These are phyloP conservation scores for Peromyscus californicus DNA, from an alignment of 2,113 vertebrate species.

Conservation along the genomic window DNA sequence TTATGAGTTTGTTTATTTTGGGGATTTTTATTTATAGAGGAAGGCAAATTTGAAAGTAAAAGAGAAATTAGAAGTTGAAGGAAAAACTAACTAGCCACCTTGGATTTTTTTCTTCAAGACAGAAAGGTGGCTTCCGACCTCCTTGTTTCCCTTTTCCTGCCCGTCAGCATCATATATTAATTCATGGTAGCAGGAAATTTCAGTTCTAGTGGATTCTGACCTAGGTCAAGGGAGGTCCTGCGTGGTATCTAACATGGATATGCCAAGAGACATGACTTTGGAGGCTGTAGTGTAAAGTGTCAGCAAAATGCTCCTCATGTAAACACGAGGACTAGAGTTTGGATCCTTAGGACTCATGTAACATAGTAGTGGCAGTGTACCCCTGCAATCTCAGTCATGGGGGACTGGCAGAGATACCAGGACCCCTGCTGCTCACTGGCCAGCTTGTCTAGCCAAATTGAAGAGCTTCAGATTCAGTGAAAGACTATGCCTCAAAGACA, in stretches of 20 bases:
- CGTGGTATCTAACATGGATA: background rate
- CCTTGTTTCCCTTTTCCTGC: background rate
- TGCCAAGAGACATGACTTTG: background rate
- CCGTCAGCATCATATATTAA: background rate
- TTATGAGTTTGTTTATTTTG: background rate
- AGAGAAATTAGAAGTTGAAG: constrained; percentile 3
- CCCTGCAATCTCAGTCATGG: background rate
- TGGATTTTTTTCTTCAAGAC: background rate
- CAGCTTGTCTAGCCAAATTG: background rate
- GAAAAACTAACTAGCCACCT: background rate
- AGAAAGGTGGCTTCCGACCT: background rate
- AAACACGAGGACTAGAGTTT: background rate
- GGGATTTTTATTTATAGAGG: background rate
- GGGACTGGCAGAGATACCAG: background rate
- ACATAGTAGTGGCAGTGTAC: background rate
- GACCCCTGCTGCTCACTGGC: background rate
- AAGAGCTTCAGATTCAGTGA: background rate
- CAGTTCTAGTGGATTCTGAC: background rate
- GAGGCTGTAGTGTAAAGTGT: background rate
- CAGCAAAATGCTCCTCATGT: background rate
- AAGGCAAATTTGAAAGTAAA: constrained; percentile 30
- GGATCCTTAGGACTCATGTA: background rate
- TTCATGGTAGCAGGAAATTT: background rate
- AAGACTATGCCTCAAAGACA: background rate
- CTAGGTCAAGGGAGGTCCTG: background rate